Evolutionary conservation across 2,113 vertebrate species (phyloP), one percentile per base, ranked within the genome.

Genomic region (Centropus bengalensis): DNA sequence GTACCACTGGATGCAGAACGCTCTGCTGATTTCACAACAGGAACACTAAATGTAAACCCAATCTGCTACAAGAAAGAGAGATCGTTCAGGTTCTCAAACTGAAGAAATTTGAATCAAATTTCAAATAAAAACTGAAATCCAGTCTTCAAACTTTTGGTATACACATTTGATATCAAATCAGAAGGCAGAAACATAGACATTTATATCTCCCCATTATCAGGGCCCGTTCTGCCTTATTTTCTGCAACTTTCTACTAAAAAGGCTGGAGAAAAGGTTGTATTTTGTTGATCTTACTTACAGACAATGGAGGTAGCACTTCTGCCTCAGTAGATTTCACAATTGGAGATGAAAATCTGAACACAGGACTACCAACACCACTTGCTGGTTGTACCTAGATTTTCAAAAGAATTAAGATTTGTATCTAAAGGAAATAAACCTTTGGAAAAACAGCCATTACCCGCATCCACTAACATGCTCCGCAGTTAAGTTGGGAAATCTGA

Each of bases 21-120:
- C 59, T 97, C 97, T 58, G 98, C 82, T 56, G 98, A 96, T 97
- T 99, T 99, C 83, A 98, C 97, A 47, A 99, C 98, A 93, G 99
- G 99, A 90, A 98, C 98, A 95, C 99, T 99, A 97, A 99, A 99
- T 30, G 98, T 99, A 97, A 99, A 99, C 95, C 98, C 98, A 16
- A 91, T 92, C 94, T 97, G 95, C 91, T 89, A 18, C 3, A 11
- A 47, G 70, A 93, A 79, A 90, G 66, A 93, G 27, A 91, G 17
- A 58, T 26, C 44, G 85, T 58, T 88, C 38, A 95, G 67, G 73
- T 78, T 89, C 38, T 55, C 70, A 79, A 83, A 73, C 30, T 13
- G 44, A 54, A 88, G 36, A 76, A 80, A 87, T 42, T 52, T 81
- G 23, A 49, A 40, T 49, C 12, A 78, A 44, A 14, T 58, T 89